A percentile compares a stretch with the other conserved stretches of the same genome.
Conservation (phyloP, 2,113 vertebrate genomes). For the Osmerus eperlanus region DNA sequence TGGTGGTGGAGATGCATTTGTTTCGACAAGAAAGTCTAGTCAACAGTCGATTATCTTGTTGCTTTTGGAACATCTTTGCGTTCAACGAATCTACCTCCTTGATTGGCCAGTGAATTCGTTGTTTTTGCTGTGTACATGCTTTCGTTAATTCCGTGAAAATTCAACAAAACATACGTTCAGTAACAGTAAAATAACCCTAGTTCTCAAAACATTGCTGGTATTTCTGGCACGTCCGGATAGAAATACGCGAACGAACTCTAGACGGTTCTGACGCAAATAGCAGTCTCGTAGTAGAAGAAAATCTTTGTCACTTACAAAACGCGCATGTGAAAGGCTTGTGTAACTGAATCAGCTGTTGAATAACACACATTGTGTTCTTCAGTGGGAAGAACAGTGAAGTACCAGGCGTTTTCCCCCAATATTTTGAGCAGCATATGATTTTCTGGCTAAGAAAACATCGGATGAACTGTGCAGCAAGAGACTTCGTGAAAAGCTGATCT, state of each 20-base stretch:
- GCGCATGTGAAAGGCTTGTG: slow-evolving; percentile 41
- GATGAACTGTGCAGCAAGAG: too few relatives aligned
- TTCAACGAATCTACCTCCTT: neutral
- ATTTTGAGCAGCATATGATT: too few relatives aligned
- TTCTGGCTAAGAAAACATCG: too few relatives aligned
- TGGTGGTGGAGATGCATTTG: too few relatives aligned
- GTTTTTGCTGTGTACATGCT: neutral
- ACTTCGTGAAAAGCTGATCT: neutral
- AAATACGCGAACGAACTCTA: too few relatives aligned
- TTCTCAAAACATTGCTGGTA: too few relatives aligned
- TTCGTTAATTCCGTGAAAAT: neutral
- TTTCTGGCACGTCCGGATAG: too few relatives aligned
- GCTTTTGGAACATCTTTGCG: neutral
- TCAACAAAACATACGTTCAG: too few relatives aligned
- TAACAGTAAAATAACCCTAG: too few relatives aligned
- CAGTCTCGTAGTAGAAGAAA: neutral
- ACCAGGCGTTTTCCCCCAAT: too few relatives aligned
- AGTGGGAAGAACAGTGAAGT: neutral
- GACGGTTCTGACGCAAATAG: too few relatives aligned
- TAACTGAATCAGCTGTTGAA: slow-evolving; percentile 54
- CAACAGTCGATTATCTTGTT: neutral
- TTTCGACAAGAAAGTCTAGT: neutral
- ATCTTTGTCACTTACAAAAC: slow-evolving; percentile 53
- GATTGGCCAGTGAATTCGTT: neutral
- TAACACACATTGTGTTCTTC: slow-evolving; percentile 26